Evolutionary conservation across 1,140 invertebrate genomes (phyloP).

Genomic region (Drosophila mojavensis): DNA sequence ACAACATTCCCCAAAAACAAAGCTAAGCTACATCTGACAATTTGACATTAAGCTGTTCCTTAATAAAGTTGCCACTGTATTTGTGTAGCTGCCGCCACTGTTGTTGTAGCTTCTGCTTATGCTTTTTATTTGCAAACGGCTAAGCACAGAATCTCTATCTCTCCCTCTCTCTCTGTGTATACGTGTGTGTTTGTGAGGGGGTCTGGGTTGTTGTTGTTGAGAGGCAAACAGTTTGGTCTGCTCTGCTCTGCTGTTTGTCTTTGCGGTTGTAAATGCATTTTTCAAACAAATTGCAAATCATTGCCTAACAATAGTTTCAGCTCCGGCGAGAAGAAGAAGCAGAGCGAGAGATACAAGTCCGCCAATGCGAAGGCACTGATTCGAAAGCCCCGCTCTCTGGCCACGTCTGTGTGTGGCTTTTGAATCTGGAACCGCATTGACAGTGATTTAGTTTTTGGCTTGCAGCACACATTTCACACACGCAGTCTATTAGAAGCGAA

Average conservation of each 20-base stretch:
- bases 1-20: too few species aligned
- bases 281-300: slow-evolving; percentile 82
- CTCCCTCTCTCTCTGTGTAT: background rate
- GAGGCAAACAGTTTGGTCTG: slow-evolving; percentile 22
- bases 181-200: background rate
- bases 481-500: slow-evolving; percentile 63
- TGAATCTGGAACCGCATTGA: slow-evolving; percentile 73
- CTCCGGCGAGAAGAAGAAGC: slow-evolving; percentile 1
- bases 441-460: slow-evolving; percentile 81
- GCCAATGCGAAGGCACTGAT: slow-evolving; percentile 43
- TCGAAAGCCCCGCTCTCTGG: slow-evolving; percentile 19
- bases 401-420: slow-evolving; percentile 29
- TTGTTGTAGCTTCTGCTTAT: slow-evolving; percentile 58
- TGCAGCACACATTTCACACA: slow-evolving; percentile 39
- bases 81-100: slow-evolving; percentile 3
- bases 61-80: slow-evolving; percentile 1
- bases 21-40: too few species aligned
- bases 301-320: slow-evolving; percentile 78
- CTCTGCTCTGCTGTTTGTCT: slow-evolving; percentile 62
- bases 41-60: too few species aligned
- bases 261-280: slow-evolving; percentile 79
- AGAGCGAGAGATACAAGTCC: slow-evolving; percentile 1
- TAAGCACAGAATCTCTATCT: slow-evolving; percentile 12
- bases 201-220: background rate
- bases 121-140: slow-evolving; percentile 64